These are phyloP conservation scores for Oryzias melastigma DNA, from an alignment of 2,113 vertebrate species.

Conservation along the genomic window DNA sequence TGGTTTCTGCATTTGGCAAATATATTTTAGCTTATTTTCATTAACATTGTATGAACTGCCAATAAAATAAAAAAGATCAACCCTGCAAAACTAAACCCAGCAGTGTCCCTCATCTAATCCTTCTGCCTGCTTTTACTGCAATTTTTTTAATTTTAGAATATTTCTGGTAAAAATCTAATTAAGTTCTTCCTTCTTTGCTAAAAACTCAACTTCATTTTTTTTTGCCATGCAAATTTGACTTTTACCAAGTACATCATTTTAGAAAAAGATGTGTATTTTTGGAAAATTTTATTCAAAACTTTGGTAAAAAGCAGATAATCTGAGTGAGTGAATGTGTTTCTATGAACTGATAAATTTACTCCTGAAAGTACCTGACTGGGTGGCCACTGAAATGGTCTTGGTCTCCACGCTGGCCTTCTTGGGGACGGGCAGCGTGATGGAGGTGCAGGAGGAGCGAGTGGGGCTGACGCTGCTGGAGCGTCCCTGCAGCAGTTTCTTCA, in stretches of 20 bases:
- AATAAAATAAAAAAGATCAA: neutral
- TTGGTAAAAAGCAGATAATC: neutral
- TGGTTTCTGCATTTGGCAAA: no score
- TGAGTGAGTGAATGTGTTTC: slow-evolving; percentile 1
- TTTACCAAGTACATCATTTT: no score
- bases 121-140: neutral
- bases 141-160: neutral
- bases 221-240: no score
- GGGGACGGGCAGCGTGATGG: slow-evolving; percentile 58
- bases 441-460: slow-evolving; percentile 60
- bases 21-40: no score
- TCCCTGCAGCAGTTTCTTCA: slow-evolving; percentile 72
- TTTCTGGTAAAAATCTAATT: neutral
- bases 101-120: neutral
- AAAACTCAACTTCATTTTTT: no score
- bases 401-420: slow-evolving; percentile 56
- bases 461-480: slow-evolving; percentile 70
- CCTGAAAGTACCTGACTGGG: slow-evolving; percentile 61
- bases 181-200: no score
- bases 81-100: neutral
- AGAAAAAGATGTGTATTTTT: no score
- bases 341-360: slow-evolving; percentile 1
- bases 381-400: slow-evolving; percentile 59
- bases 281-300: no score
- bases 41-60: no score